These are phyloP conservation scores for Lamellibrachia satsuma DNA, from an alignment of 2,888 invertebrate genomes.

Conservation along the genomic window DNA sequence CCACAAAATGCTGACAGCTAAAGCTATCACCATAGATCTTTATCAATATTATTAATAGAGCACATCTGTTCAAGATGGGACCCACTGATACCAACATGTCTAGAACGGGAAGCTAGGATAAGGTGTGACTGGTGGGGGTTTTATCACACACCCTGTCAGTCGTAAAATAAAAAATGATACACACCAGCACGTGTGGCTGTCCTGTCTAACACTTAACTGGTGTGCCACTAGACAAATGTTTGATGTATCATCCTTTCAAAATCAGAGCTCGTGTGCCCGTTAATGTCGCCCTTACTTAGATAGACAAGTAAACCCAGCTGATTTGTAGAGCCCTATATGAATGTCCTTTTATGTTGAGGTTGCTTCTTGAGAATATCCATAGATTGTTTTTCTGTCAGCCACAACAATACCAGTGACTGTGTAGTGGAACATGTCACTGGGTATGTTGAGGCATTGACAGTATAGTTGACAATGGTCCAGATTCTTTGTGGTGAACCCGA, in stretches of 20 bases:
- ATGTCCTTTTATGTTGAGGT: neutral
- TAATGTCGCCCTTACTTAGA: neutral
- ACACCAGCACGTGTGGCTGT: neutral
- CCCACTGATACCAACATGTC: neutral
- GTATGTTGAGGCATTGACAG: neutral
- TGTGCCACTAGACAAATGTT: neutral
- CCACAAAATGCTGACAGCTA: no score
- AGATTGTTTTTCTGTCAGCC: neutral
- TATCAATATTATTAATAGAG: no score
- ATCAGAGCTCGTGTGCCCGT: neutral
- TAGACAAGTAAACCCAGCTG: neutral
- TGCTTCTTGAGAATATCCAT: neutral
- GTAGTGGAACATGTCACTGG: neutral
- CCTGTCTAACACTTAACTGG: neutral
- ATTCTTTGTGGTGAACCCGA: neutral
- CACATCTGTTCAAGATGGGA: neutral
- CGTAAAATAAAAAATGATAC: neutral
- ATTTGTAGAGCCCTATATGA: neutral
- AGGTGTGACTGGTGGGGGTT: neutral
- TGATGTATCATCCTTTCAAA: neutral
- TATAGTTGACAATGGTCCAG: neutral
- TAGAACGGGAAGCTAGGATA: neutral
- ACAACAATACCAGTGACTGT: neutral
- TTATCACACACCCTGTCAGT: neutral
- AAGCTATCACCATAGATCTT: no score